Evolutionary conservation across 2,113 vertebrate genomes (phyloP), one percentile per base, ranked within the genome.

Genomic region (Pluvianellus socialis): DNA sequence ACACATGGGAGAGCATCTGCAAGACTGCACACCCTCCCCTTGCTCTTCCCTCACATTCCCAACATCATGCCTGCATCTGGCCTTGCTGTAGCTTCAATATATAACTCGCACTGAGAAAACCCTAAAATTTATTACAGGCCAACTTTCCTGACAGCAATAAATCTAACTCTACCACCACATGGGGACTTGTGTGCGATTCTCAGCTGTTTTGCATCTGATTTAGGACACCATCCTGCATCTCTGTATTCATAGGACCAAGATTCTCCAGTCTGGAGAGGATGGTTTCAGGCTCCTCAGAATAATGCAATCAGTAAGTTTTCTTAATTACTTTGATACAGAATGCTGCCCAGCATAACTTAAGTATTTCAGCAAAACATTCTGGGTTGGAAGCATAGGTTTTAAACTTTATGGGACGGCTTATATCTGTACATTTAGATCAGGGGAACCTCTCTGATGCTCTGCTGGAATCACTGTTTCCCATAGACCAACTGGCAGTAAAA

Each of bases 71-170:
- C 63, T 53, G 35, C 47, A 44, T 30, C 40, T 90, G 47, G 23
- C 23, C 47, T 23, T 88, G 15, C 32, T n/a, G 32, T 5, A 40
- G 49, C 67, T 80, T 32, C 47, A 21, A 83, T 26, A 72, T 11
- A 30, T 23, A 40, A 18, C 35, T 42, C 26, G 2, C n/a, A 33
- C 3, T 0, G 0, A 80, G 45, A 66, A 70, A 63, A 91, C 10
- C 17, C 23, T 18, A 19, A 33, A 33, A 20, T 18, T 18, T 10
- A 56, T 23, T 56, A 56, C 15, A 52, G 61, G 28, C 16, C 35
- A 67, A 40, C 55, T 28, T 67, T 56, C 10, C 50, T 22, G 33
- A 27, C 55, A 45, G 67, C 44, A 88, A 62, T 49, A 59, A 71
- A 63, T 77, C 14, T 66, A 52, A 45, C 32, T n/a, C 22, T 19